Conservation (phyloP, 2,888 invertebrate genomes). For the Microctonus aethiopoides region DNA sequence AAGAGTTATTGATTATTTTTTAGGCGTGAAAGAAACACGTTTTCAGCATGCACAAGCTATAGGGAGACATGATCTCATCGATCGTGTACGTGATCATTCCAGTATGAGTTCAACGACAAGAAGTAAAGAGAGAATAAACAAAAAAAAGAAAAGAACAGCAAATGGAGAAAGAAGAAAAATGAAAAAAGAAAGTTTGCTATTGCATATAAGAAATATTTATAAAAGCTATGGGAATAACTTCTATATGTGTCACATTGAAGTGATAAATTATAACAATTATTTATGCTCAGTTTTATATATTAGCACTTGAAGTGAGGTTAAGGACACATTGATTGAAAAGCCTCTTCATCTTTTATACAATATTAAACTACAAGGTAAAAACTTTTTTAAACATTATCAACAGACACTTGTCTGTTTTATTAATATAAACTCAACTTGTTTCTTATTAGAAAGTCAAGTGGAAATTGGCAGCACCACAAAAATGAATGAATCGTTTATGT, state of each 20-base stretch:
- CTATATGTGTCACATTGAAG: not conserved
- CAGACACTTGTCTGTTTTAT: not conserved
- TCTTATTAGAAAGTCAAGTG: not conserved
- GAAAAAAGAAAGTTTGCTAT: not conserved
- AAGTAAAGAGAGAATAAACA: not conserved
- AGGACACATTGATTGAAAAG: not conserved
- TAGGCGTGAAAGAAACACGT: not conserved
- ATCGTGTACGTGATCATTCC: not conserved
- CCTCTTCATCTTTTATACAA: not conserved
- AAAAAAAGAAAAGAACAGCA: not conserved
- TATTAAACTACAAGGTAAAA: not conserved
- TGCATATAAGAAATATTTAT: not conserved
- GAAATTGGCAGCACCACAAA: not conserved
- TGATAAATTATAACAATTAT: not conserved
- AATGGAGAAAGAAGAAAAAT: not conserved
- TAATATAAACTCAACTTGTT: not conserved
- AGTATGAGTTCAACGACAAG: not conserved
- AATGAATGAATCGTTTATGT: not conserved
- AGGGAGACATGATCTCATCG: not conserved
- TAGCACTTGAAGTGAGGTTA: not conserved
- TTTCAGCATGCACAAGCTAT: not conserved
- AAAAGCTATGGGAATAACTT: not conserved
- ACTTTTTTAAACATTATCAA: not conserved
- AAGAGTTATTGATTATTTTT: not conserved
- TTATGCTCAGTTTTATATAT: not conserved